A percentile compares a stretch with the other conserved stretches of the same genome.
phyloP scores from a whole-genome alignment of 2,113 vertebrate species.

The Smithornis capensis region DNA sequence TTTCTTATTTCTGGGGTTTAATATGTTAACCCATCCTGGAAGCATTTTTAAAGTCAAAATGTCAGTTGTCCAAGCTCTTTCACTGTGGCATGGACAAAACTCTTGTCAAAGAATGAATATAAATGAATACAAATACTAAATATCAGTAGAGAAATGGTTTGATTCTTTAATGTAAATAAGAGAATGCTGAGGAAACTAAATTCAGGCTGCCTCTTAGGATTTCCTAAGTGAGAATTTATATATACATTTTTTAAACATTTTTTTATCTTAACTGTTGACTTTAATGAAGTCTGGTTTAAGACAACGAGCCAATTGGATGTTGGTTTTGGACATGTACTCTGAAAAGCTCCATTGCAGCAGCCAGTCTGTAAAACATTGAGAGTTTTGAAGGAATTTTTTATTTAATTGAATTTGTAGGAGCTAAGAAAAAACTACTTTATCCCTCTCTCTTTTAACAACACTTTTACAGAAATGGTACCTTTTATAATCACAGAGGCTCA shows the following conservation, averaged over 20 bases:
- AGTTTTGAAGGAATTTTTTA: background rate
- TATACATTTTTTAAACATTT: too few relatives aligned
- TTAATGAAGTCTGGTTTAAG: background rate
- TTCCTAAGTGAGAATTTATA: background rate
- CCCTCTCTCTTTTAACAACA: background rate
- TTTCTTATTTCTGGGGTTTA: background rate
- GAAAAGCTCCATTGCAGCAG: background rate
- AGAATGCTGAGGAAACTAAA: background rate
- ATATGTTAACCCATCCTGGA: background rate
- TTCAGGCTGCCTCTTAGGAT: background rate
- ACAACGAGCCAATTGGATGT: background rate
- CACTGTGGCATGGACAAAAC: background rate
- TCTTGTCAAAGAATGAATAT: background rate
- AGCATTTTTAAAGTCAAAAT: background rate
- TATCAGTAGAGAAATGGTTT: background rate
- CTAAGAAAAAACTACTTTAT: background rate
- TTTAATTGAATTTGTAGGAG: background rate
- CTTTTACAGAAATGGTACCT: background rate
- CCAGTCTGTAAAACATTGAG: background rate
- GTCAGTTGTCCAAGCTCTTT: background rate
- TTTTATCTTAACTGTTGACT: background rate
- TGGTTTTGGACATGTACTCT: background rate
- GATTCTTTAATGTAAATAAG: background rate
- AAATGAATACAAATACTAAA: background rate
- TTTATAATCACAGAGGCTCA: constrained; percentile 5